These are phyloP conservation scores for Zingel zingel DNA, from an alignment of 2,113 vertebrate species.

Conservation along the genomic window DNA sequence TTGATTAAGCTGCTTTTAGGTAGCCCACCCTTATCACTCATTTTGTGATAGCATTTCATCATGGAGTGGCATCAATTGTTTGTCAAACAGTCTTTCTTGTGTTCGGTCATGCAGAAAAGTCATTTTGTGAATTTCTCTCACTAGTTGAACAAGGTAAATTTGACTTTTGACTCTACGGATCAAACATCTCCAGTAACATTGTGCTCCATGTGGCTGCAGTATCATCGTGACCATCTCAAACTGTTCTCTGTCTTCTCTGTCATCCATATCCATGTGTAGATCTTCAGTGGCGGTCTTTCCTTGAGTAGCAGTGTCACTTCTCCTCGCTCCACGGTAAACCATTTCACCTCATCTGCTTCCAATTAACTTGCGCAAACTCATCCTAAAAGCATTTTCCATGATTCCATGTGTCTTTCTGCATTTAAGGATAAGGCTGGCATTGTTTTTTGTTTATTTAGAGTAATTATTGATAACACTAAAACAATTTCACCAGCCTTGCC, in stretches of 20 bases:
- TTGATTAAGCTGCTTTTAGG: background rate
- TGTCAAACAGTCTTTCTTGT: background rate
- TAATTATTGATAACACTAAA: background rate
- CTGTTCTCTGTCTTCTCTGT: constrained; percentile 31
- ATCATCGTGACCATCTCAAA: constrained; percentile 43
- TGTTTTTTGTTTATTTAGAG: background rate
- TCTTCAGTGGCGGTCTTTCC: constrained; percentile 87
- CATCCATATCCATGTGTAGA: constrained; percentile 86
- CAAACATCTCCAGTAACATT: background rate
- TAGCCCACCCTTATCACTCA: background rate
- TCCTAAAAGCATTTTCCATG: constrained; percentile 6
- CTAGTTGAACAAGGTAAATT: background rate
- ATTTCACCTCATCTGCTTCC: constrained; percentile 61
- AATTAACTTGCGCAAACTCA: background rate
- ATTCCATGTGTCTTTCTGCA: background rate
- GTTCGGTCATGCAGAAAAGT: background rate
- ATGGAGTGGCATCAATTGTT: constrained; percentile 1
- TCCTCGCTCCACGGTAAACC: constrained; percentile 91
- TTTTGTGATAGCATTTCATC: background rate
- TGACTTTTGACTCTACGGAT: background rate
- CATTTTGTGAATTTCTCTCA: background rate
- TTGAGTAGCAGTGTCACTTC: constrained; percentile 86
- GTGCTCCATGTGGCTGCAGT: constrained; percentile 19
- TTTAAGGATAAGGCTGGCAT: constrained; percentile 17
- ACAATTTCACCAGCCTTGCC: constrained; percentile 18